phyloP scores from a whole-genome alignment of 1,140 invertebrate species.

The Drosophila ogumai region DNA sequence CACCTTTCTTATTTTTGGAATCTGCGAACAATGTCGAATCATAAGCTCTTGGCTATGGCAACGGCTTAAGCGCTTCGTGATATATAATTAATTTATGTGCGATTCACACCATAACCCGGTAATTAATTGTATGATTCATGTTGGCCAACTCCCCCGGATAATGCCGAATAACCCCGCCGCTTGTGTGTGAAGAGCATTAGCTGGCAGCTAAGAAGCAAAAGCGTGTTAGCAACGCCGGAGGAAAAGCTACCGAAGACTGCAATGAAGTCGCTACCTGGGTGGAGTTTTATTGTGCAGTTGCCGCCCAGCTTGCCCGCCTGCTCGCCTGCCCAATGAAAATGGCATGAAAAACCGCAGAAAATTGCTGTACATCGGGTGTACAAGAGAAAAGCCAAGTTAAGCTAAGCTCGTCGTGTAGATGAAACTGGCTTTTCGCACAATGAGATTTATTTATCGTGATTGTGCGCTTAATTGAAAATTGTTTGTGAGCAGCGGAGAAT shows the following conservation, averaged over 20 bases:
- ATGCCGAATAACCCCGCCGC: slow-evolving; percentile 12
- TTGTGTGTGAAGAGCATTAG: slow-evolving; percentile 23
- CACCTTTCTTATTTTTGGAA: slow-evolving; percentile 9
- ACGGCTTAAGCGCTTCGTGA: slow-evolving; percentile 13
- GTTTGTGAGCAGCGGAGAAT: slow-evolving; percentile 51
- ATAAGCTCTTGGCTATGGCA: slow-evolving; percentile 12
- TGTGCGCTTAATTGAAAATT: slow-evolving; percentile 82
- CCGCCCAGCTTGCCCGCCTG: not conserved
- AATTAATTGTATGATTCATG: slow-evolving; percentile 41
- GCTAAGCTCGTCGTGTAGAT: slow-evolving; percentile 46
- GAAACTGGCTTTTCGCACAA: slow-evolving; percentile 67
- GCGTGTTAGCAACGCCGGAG: slow-evolving; percentile 64
- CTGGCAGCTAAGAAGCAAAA: slow-evolving; percentile 72
- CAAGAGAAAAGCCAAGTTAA: slow-evolving; percentile 44
- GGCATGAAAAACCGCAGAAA: slow-evolving; percentile 62
- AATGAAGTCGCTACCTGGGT: slow-evolving; percentile 69
- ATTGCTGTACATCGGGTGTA: slow-evolving; percentile 35
- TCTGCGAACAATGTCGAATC: slow-evolving; percentile 13
- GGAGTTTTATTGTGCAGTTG: slow-evolving; percentile 33
- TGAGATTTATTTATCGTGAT: slow-evolving; percentile 83
- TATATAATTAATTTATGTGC: slow-evolving; percentile 31
- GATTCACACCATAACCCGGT: slow-evolving; percentile 31
- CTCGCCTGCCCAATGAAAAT: slow-evolving; percentile 11
- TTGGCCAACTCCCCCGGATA: slow-evolving; percentile 10
- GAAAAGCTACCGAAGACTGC: slow-evolving; percentile 53